Percentiles rank a stretch among this genome's conserved stretches.
Conservation (phyloP, 2,113 vertebrate genomes). For the Podiceps cristatus region DNA sequence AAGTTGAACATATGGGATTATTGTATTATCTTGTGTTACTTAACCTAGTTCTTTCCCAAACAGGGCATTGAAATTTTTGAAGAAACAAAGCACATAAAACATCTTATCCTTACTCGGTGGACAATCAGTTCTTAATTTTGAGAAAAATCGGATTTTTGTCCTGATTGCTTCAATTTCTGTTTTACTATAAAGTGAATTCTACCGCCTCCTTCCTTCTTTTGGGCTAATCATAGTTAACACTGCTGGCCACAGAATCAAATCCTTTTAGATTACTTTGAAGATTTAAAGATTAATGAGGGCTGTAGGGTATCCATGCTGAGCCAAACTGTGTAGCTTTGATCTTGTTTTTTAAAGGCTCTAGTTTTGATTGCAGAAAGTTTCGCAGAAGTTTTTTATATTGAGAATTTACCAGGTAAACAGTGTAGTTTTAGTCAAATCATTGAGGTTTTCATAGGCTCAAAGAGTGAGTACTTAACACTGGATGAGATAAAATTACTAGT, state of each 20-base stretch:
- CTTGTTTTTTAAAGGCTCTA: not conserved
- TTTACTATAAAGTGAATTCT: not conserved
- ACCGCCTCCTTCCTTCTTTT: not conserved
- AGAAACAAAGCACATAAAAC: not conserved
- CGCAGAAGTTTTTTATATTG: not conserved
- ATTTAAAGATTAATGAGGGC: not conserved
- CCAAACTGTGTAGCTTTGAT: not conserved
- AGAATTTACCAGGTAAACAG: not conserved
- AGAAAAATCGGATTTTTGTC: not conserved
- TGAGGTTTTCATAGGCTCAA: not conserved
- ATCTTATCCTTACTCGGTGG: not conserved
- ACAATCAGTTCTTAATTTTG: not conserved
- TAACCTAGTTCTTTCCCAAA: not conserved
- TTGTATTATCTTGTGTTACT: not conserved
- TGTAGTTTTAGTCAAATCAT: not conserved
- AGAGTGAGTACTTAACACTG: not conserved
- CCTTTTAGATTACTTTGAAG: not conserved
- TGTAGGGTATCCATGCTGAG: not conserved
- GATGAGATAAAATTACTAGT: not conserved
- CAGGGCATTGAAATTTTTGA: not conserved
- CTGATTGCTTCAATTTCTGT: not conserved
- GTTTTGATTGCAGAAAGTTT: not conserved
- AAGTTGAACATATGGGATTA: not conserved
- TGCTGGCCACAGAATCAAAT: not conserved
- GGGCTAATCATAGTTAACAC: not conserved